These are phyloP conservation scores for Geotrupes spiniger DNA, from an alignment of 2,888 invertebrate species.

Conservation along the genomic window DNA sequence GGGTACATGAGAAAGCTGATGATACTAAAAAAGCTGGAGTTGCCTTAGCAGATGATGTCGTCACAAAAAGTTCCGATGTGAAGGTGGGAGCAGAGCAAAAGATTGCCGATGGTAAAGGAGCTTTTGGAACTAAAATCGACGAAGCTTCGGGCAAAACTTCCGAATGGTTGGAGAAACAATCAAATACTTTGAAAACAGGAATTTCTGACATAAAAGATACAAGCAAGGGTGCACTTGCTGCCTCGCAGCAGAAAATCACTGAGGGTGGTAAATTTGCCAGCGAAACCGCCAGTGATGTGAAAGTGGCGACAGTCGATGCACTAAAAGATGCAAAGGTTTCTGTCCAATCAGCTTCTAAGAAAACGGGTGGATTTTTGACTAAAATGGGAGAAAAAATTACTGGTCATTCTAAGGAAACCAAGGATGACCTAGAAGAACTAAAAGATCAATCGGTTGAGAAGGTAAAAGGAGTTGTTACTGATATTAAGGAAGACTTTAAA, in stretches of 20 bases:
- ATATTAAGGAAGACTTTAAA: slow-evolving; percentile 7
- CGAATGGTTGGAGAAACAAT: too few species aligned
- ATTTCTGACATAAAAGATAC: slow-evolving; percentile 8
- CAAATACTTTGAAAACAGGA: too few species aligned
- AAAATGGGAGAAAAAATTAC: slow-evolving; percentile 11
- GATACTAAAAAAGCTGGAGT: background rate
- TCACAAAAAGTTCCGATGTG: background rate
- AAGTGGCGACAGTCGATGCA: background rate
- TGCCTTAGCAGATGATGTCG: background rate
- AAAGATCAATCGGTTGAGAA: background rate
- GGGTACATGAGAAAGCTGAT: background rate
- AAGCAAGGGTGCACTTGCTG: background rate
- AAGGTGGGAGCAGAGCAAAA: background rate
- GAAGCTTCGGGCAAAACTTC: too few species aligned
- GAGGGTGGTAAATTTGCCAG: background rate
- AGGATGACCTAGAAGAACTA: slow-evolving; percentile 3
- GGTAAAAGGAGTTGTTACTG: background rate
- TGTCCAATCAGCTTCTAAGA: slow-evolving; percentile 13
- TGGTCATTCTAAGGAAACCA: background rate
- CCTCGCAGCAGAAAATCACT: background rate
- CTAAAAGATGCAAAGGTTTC: background rate
- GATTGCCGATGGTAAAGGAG: slow-evolving; percentile 7
- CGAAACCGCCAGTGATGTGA: too few species aligned
- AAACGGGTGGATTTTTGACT: slow-evolving; percentile 26
- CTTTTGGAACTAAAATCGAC: too few species aligned